Conservation (phyloP, 2,888 invertebrate genomes). For the Temnothorax rugatulus region DNA sequence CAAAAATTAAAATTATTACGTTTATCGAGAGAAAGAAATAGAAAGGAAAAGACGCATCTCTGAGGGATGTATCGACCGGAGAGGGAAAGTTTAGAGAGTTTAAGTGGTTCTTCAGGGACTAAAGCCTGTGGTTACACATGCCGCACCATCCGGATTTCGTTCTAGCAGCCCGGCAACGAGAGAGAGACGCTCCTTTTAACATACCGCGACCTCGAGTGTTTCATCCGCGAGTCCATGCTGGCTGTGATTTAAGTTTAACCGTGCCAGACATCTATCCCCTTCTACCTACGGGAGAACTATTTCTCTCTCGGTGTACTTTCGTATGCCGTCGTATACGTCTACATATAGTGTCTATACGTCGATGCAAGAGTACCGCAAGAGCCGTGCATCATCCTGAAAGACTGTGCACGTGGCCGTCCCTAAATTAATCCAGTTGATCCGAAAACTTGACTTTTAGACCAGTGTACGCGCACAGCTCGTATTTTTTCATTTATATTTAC, state of each 20-base stretch:
- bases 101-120: constrained; percentile 67
- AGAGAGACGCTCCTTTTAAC: constrained; percentile 73
- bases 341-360: not conserved
- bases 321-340: not conserved
- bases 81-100: constrained; percentile 59
- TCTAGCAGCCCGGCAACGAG: constrained; percentile 37
- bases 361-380: constrained; percentile 32
- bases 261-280: constrained; percentile 60
- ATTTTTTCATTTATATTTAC: not conserved
- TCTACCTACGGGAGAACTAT: constrained; percentile 12
- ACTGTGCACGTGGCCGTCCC: constrained; percentile 71
- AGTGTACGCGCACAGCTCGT: not conserved
- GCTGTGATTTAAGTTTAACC: constrained; percentile 66
- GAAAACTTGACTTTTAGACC: constrained; percentile 31
- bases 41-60: constrained; percentile 8
- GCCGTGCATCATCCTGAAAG: constrained; percentile 71
- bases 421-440: constrained; percentile 66
- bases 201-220: constrained; percentile 79
- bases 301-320: constrained; percentile 36
- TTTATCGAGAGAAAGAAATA: not conserved
- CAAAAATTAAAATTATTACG: not conserved
- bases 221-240: constrained; percentile 47
- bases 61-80: constrained; percentile 26
- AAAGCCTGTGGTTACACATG: constrained; percentile 66
- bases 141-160: constrained; percentile 44